These are phyloP conservation scores for Nymphicus hollandicus DNA, from an alignment of 2,113 vertebrate genomes.

Conservation along the genomic window DNA sequence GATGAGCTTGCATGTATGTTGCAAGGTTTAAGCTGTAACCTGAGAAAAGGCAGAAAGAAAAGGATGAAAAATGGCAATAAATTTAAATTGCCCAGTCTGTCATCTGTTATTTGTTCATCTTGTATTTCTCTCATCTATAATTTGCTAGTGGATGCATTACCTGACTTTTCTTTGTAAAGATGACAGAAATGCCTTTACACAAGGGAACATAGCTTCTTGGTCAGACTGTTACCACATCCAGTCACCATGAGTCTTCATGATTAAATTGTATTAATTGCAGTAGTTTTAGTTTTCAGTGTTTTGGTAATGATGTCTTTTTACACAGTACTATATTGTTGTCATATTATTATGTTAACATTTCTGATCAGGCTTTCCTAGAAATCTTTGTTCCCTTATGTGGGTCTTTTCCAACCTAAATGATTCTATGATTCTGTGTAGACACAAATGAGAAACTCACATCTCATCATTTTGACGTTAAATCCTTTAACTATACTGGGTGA, in stretches of 20 bases:
- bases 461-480: neutral
- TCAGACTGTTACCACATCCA: neutral
- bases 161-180: neutral
- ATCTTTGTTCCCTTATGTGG: neutral
- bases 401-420: neutral
- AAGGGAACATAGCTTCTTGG: neutral
- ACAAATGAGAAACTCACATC: neutral
- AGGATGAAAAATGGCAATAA: neutral
- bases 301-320: neutral
- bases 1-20: neutral
- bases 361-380: neutral
- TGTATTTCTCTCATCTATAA: neutral
- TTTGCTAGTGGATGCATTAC: neutral
- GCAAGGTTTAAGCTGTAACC: neutral
- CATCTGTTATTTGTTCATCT: neutral
- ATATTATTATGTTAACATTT: neutral
- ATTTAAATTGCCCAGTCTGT: neutral
- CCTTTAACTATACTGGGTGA: neutral
- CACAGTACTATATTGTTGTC: neutral
- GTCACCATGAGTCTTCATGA: neutral
- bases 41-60: neutral
- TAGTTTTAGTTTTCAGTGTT: slow-evolving; percentile 12
- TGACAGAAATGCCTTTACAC: neutral
- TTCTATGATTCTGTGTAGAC: neutral
- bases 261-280: neutral